Conservation (phyloP, 2,113 vertebrate species). For the Bungarus multicinctus region DNA sequence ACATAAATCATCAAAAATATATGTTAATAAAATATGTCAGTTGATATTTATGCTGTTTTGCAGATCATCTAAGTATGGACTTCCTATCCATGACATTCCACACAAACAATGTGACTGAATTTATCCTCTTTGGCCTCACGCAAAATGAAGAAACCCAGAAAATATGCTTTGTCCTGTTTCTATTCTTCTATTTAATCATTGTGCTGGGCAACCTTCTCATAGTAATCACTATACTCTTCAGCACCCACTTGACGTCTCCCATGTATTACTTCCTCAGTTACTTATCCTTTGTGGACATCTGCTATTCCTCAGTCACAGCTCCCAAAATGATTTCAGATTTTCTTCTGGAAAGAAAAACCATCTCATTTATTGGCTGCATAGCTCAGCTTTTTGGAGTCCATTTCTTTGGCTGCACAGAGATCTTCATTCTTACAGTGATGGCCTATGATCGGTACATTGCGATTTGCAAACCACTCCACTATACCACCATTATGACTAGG, state of each 20-base stretch:
- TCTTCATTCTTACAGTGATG: constrained; percentile 58
- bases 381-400: constrained; percentile 52
- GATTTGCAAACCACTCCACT: constrained; percentile 60
- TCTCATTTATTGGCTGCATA: constrained; percentile 50
- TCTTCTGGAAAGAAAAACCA: constrained; percentile 46
- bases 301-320: constrained; percentile 56
- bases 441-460: constrained; percentile 56
- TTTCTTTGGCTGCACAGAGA: constrained; percentile 54
- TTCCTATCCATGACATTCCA: constrained; percentile 9
- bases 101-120: constrained; percentile 52
- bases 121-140: constrained; percentile 50
- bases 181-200: constrained; percentile 48
- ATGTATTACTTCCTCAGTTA: constrained; percentile 63
- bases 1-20: not conserved
- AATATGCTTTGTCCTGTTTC: constrained; percentile 48
- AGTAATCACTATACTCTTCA: constrained; percentile 39
- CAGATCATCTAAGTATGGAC: not conserved
- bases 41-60: not conserved
- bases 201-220: constrained; percentile 58
- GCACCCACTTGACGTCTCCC: constrained; percentile 33
- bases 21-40: not conserved
- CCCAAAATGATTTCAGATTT: constrained; percentile 56
- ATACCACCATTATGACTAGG: constrained; percentile 38
- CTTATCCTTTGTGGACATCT: constrained; percentile 59
- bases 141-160: constrained; percentile 40